Conservation (phyloP, 2,888 invertebrate species). For the Pyrrhopygopsis socrates region DNA sequence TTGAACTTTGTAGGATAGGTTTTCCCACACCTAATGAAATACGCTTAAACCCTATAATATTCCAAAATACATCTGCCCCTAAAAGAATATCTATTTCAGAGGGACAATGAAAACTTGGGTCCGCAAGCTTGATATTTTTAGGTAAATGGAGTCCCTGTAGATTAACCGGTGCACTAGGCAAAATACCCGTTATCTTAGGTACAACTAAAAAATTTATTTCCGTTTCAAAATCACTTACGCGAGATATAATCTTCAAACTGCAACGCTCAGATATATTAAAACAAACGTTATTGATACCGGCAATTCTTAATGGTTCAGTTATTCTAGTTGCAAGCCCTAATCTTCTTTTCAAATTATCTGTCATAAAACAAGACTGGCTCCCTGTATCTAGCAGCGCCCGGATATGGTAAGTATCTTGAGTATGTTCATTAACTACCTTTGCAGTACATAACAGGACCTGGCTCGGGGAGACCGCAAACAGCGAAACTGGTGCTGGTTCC, state of each 20-base stretch:
- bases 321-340: not conserved
- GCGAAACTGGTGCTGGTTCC: not conserved
- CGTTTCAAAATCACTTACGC: not conserved
- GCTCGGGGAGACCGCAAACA: not conserved
- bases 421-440: not conserved
- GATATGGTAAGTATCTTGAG: not conserved
- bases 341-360: not conserved
- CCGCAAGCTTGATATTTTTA: not conserved
- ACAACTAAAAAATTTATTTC: not conserved
- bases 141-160: not conserved
- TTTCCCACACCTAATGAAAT: not conserved
- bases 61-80: not conserved
- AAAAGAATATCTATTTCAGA: not conserved
- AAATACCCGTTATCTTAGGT: not conserved
- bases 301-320: not conserved
- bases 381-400: constrained; percentile 10
- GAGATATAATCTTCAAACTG: not conserved
- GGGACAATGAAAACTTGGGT: not conserved
- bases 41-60: not conserved
- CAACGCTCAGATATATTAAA: not conserved
- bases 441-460: not conserved
- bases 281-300: not conserved
- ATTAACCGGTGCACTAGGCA: not conserved
- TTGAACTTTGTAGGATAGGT: not conserved
- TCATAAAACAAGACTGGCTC: constrained; percentile 5